A percentile compares a stretch with the other conserved stretches of the same genome.
Conservation (phyloP, 1,140 invertebrate species). For the Lethrus apterus region DNA sequence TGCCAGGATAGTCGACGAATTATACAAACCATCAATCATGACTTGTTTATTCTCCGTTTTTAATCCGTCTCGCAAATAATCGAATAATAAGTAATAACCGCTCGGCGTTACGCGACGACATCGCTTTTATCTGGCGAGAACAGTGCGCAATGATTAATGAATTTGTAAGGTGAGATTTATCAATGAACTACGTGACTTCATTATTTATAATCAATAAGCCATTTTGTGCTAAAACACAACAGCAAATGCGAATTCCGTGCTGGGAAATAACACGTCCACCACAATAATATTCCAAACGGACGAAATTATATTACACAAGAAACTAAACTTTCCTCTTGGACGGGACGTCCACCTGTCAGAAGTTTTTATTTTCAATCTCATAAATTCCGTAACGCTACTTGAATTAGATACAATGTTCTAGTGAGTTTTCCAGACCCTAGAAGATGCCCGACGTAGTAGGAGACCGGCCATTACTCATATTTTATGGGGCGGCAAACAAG, state of each 20-base stretch:
- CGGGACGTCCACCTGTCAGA: constrained; percentile 4
- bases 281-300: too few species aligned
- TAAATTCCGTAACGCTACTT: too few species aligned
- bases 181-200: constrained; percentile 19
- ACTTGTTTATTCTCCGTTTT: constrained; percentile 22
- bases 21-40: constrained; percentile 18
- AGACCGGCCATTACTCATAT: constrained; percentile 7
- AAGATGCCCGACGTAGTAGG: background rate
- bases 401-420: constrained; percentile 4
- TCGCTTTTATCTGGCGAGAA: constrained; percentile 18
- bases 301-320: too few species aligned
- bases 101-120: constrained; percentile 1
- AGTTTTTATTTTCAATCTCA: background rate
- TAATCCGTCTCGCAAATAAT: constrained; percentile 17
- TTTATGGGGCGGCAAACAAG: constrained; percentile 9
- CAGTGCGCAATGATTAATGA: constrained; percentile 23
- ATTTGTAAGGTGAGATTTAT: constrained; percentile 20
- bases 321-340: constrained; percentile 2
- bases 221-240: too few species aligned
- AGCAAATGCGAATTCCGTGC: too few species aligned
- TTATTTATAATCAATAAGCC: constrained; percentile 21
- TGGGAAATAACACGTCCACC: too few species aligned
- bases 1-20: background rate
- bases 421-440: background rate
- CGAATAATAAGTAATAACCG: constrained; percentile 17